Percentiles rank a stretch among this genome's conserved stretches.
phyloP scores from a whole-genome alignment of 2,797 vertebrate species.

The Hippocampus kuda region DNA sequence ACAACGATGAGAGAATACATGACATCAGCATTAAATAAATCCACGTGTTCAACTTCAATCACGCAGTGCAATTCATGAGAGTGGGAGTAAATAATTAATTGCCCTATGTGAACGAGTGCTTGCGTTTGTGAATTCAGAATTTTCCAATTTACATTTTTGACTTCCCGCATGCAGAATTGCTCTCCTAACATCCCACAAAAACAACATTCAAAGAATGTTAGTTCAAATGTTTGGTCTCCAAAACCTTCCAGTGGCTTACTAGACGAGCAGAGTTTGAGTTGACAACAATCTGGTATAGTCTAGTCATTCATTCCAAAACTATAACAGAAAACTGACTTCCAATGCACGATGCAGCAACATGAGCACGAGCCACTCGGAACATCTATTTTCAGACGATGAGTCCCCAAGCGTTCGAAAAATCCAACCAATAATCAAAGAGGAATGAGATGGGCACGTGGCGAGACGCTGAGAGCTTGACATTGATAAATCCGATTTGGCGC shows the following conservation, averaged over 20 bases:
- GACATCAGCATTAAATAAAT: no score
- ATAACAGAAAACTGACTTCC: conserved; percentile 17
- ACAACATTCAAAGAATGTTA: background rate
- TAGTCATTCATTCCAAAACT: conserved; percentile 24
- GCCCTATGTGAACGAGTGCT: no score
- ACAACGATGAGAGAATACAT: no score
- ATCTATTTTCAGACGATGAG: conserved; percentile 54
- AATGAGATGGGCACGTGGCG: conserved; percentile 18
- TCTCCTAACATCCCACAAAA: background rate
- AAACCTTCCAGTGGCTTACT: no score
- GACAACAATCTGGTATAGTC: conserved; percentile 10
- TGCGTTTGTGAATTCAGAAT: no score
- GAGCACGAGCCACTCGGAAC: conserved; percentile 6
- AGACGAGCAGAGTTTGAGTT: background rate
- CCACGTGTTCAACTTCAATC: no score
- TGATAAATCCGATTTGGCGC: conserved; percentile 16
- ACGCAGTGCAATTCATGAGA: no score
- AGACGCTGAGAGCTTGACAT: conserved; percentile 13
- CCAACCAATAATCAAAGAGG: conserved; percentile 25
- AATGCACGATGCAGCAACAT: conserved; percentile 25
- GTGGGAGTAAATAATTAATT: no score
- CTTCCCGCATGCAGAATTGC: background rate
- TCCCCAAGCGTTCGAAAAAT: conserved; percentile 33
- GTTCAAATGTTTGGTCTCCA: background rate
- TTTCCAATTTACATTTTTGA: no score